phyloP scores from a whole-genome alignment of 2,888 invertebrate genomes.

The Pocota personata region DNA sequence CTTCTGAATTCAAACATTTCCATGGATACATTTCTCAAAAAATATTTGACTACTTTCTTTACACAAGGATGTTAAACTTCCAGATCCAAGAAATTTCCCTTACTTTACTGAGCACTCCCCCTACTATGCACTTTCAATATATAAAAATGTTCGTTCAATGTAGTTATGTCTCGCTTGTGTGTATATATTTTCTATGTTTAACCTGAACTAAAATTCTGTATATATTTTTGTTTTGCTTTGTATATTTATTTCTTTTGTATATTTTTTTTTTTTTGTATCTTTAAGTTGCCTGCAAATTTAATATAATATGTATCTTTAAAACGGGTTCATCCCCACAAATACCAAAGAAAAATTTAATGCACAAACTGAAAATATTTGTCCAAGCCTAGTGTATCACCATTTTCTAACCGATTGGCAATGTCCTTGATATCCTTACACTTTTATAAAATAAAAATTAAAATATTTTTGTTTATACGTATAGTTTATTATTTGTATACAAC shows the following conservation, averaged over 20 bases:
- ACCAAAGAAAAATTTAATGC: conserved; percentile 68
- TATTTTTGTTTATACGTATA: neutral
- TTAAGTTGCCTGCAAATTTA: conserved; percentile 54
- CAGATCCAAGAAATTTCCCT: no score
- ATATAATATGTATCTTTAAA: conserved; percentile 24
- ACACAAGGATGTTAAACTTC: no score
- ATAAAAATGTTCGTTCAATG: neutral
- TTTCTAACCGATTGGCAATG: conserved; percentile 43
- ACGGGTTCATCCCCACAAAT: conserved; percentile 51
- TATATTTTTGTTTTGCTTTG: conserved; percentile 33
- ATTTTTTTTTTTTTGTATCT: conserved; percentile 1
- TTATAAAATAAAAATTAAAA: conserved; percentile 29
- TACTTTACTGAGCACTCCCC: neutral
- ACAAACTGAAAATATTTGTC: conserved; percentile 44
- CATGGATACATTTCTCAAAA: no score
- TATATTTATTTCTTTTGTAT: conserved; percentile 44
- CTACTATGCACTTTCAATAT: neutral
- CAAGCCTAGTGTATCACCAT: conserved; percentile 5
- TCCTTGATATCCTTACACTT: conserved; percentile 39
- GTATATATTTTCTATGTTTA: neutral
- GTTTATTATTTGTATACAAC: neutral
- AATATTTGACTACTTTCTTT: no score
- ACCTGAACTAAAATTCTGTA: neutral
- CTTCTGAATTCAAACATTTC: no score
- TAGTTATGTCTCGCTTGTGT: neutral